Conservation (phyloP, 2,113 vertebrate species). For the Microcebus murinus region DNA sequence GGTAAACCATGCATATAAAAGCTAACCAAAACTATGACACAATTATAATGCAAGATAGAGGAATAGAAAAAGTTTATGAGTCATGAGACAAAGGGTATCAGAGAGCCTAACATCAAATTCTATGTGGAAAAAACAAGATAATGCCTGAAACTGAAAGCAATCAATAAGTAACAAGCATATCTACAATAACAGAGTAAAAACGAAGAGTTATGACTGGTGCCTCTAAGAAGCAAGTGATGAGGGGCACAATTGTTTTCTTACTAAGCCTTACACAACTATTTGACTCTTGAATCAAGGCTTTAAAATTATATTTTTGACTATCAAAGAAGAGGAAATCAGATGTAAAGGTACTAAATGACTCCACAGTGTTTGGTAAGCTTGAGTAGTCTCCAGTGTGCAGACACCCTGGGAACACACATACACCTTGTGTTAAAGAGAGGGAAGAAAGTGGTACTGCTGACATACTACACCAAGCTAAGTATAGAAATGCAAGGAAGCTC, state of each 20-base stretch:
- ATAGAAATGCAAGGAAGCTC: not conserved
- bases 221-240: not conserved
- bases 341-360: not conserved
- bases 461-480: not conserved
- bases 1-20: not conserved
- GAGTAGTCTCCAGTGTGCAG: not conserved
- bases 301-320: not conserved
- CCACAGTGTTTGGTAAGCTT: not conserved
- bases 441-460: not conserved
- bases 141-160: not conserved
- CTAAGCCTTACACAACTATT: not conserved
- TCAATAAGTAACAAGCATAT: not conserved
- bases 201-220: not conserved
- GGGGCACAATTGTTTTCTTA: not conserved
- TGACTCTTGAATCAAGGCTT: not conserved
- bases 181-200: not conserved
- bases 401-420: not conserved
- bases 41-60: not conserved
- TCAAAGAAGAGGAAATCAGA: slow-evolving; percentile 12
- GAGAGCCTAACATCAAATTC: not conserved
- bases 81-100: not conserved
- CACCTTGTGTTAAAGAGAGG: not conserved
- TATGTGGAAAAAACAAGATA: not conserved
- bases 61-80: not conserved
- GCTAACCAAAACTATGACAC: slow-evolving; percentile 6